Evolutionary conservation across 2,888 invertebrate genomes (phyloP).

Genomic region (Tanypteryx hageni): DNA sequence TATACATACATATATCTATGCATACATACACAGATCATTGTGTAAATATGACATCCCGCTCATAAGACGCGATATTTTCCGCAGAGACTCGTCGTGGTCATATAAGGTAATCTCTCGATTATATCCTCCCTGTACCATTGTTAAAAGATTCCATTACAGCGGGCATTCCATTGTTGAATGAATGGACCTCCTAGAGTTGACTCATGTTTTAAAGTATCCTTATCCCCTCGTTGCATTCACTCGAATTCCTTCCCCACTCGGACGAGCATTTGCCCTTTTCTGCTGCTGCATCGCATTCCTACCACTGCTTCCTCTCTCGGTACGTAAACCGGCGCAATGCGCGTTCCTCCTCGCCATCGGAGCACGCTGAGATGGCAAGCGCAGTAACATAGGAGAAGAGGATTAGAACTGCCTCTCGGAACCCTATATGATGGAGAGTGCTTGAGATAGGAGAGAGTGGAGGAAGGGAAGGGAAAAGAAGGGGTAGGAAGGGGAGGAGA

Average conservation of each 20-base stretch:
- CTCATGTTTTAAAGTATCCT: constrained; percentile 44
- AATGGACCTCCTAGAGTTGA: constrained; percentile 50
- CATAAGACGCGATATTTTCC: background rate
- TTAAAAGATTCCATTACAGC: constrained; percentile 55
- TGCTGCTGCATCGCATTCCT: constrained; percentile 32
- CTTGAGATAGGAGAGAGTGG: background rate
- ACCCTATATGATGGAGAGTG: constrained; percentile 29
- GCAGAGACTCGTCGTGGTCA: background rate
- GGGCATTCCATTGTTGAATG: constrained; percentile 40
- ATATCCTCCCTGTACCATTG: constrained; percentile 44
- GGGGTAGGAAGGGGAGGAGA: background rate
- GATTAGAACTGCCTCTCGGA: background rate
- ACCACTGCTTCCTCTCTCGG: background rate
- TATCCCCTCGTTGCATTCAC: background rate
- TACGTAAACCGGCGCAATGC: background rate
- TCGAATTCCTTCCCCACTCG: constrained; percentile 19
- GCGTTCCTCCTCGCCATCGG: background rate
- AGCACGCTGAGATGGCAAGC: constrained; percentile 14
- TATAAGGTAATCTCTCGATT: background rate
- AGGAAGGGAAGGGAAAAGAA: background rate
- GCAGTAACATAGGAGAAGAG: background rate
- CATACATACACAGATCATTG: background rate
- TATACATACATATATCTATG: too few relatives aligned
- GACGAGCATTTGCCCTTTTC: constrained; percentile 15
- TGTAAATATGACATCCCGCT: background rate